Percentiles rank a stretch among this genome's conserved stretches.
Conservation (phyloP, 1,140 invertebrate species). For the Aporrectodea caliginosa region DNA sequence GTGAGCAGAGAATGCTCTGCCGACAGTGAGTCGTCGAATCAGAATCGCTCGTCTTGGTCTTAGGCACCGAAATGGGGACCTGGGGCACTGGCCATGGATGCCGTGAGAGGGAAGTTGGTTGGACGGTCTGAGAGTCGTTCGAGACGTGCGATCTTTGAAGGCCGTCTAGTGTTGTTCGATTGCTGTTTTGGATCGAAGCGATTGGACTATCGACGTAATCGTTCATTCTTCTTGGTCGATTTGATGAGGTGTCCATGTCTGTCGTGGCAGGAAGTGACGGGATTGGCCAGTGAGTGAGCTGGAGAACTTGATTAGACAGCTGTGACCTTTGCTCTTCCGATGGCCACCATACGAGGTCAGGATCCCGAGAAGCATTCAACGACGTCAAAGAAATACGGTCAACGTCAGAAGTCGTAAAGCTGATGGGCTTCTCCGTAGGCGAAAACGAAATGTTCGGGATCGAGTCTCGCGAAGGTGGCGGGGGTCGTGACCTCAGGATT, state of each 20-base stretch:
- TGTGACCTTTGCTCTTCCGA: neutral
- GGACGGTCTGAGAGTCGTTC: neutral
- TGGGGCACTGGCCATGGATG: neutral
- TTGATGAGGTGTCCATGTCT: neutral
- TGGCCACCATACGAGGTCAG: neutral
- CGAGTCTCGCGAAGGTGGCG: neutral
- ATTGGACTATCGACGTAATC: neutral
- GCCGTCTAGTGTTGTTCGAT: neutral
- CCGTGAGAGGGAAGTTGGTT: neutral
- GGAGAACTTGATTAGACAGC: neutral
- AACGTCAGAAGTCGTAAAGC: neutral
- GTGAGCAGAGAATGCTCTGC: slow-evolving; percentile 72
- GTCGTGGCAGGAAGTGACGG: no score
- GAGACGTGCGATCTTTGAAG: neutral
- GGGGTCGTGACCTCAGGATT: neutral
- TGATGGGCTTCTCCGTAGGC: neutral
- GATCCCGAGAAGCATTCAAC: neutral
- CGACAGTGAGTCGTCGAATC: neutral
- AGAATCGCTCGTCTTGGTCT: neutral
- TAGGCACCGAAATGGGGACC: neutral
- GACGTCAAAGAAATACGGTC: neutral
- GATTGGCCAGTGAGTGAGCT: neutral
- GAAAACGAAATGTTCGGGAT: neutral
- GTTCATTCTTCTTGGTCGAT: neutral
- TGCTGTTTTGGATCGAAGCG: neutral